Percentiles rank a stretch among this genome's conserved stretches.
phyloP scores from a whole-genome alignment of 1,140 invertebrate species.

The Samia ricini region DNA sequence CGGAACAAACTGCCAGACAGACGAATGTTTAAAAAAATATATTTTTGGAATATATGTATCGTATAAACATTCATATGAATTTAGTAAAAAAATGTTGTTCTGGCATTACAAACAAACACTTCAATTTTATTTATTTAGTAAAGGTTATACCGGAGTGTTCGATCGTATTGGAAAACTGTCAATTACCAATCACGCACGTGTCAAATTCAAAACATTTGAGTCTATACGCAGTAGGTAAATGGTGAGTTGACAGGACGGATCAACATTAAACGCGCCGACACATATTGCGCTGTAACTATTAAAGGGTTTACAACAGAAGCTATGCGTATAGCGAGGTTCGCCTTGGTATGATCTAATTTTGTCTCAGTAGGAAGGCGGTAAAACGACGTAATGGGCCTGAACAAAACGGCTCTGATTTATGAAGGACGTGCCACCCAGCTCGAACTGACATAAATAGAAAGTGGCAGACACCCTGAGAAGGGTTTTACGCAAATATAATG shows the following conservation, averaged over 20 bases:
- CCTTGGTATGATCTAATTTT: conserved; percentile 65
- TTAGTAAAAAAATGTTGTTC: background rate
- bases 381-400: conserved; percentile 63
- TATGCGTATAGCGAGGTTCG: conserved; percentile 44
- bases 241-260: background rate
- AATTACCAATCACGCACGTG: too few relatives aligned
- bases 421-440: conserved; percentile 50
- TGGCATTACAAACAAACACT: background rate
- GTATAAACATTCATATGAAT: too few relatives aligned
- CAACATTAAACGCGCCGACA: conserved; percentile 20
- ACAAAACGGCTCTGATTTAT: conserved; percentile 67
- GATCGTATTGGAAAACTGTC: background rate
- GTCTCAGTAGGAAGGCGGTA: conserved; percentile 64
- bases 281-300: conserved; percentile 44
- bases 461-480: conserved; percentile 52
- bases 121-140: background rate
- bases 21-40: too few relatives aligned
- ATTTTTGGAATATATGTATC: too few relatives aligned
- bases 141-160: background rate
- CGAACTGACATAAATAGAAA: conserved; percentile 53
- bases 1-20: too few relatives aligned
- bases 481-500: conserved; percentile 46
- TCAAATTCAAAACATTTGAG: background rate
- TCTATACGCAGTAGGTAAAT: background rate
- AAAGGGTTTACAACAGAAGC: conserved; percentile 59